phyloP scores from a whole-genome alignment of 2,797 vertebrate genomes.

The Oophaga sylvatica region DNA sequence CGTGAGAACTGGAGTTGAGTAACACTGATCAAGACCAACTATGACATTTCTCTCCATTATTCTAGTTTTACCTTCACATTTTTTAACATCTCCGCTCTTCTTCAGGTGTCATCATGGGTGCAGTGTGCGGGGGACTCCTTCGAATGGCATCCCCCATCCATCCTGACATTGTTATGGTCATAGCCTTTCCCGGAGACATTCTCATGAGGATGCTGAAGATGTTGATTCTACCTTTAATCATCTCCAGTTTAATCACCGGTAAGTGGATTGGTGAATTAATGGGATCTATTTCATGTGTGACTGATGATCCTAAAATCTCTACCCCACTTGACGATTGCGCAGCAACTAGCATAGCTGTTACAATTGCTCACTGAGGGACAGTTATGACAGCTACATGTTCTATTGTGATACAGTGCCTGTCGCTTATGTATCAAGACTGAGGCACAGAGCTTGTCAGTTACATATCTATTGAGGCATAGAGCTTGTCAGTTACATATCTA shows the following conservation, averaged over 20 bases:
- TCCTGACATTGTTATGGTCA: slow-evolving; percentile 94
- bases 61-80: neutral
- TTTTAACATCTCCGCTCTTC: neutral
- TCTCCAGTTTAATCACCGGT: slow-evolving; percentile 99
- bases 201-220: slow-evolving; percentile 99
- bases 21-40: neutral
- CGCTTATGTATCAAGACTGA: too few relatives aligned
- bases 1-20: too few relatives aligned
- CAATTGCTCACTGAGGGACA: too few relatives aligned
- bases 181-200: slow-evolving; percentile 96
- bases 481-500: too few relatives aligned
- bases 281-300: too few relatives aligned
- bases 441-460: too few relatives aligned
- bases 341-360: too few relatives aligned
- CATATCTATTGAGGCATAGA: too few relatives aligned
- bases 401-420: too few relatives aligned
- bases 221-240: slow-evolving; percentile 97
- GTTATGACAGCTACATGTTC: too few relatives aligned
- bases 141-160: slow-evolving; percentile 90
- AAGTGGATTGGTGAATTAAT: slow-evolving; percentile 47
- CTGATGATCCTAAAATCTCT: too few relatives aligned
- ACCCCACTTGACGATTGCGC: too few relatives aligned
- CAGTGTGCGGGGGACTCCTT: slow-evolving; percentile 86
- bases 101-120: slow-evolving; percentile 92
- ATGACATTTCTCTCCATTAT: neutral